Conservation (phyloP, 2,797 vertebrate species). For the Pygocentrus nattereri region DNA sequence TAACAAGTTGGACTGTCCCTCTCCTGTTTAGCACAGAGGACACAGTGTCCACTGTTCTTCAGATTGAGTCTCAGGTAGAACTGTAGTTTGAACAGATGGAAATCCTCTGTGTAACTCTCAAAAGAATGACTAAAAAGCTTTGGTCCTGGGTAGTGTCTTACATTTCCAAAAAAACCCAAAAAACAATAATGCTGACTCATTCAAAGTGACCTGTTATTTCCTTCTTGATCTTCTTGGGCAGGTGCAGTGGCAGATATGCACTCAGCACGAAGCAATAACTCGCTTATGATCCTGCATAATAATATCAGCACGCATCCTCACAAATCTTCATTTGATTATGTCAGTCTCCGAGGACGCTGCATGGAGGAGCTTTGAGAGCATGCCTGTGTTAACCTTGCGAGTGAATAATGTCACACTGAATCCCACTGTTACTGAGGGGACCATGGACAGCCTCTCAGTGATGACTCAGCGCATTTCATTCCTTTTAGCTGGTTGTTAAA, state of each 20-base stretch:
- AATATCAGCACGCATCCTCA: slow-evolving; percentile 36
- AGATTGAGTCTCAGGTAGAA: background rate
- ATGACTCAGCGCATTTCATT: slow-evolving; percentile 13
- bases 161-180: background rate
- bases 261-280: background rate
- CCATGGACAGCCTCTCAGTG: background rate
- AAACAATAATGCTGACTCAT: background rate
- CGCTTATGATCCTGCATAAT: slow-evolving; percentile 51
- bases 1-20: no score
- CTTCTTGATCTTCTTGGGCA: slow-evolving; percentile 33
- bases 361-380: background rate
- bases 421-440: background rate
- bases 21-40: no score
- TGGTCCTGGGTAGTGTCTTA: background rate
- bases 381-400: slow-evolving; percentile 19
- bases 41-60: background rate
- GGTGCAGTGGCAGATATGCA: background rate
- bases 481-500: background rate
- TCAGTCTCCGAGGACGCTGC: background rate
- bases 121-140: background rate
- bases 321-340: slow-evolving; percentile 19
- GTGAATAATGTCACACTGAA: background rate
- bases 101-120: background rate
- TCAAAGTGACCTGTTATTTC: slow-evolving; percentile 33
- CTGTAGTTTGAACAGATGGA: background rate